Percentiles rank a stretch among this genome's conserved stretches.
phyloP scores from a whole-genome alignment of 2,797 vertebrate genomes.

The Peromyscus aztecus region DNA sequence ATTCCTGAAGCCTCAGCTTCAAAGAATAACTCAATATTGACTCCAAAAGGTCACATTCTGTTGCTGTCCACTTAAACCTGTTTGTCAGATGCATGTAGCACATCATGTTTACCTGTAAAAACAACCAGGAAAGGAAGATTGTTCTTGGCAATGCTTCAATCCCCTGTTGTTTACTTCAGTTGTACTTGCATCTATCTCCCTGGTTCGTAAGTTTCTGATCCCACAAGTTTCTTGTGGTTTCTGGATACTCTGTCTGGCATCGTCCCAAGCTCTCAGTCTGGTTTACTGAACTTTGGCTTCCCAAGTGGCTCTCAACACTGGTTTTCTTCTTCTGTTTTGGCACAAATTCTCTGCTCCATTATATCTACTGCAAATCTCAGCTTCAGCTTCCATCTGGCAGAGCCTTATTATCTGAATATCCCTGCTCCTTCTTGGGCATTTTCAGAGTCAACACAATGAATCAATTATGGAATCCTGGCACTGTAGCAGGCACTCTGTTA shows the following conservation, averaged over 20 bases:
- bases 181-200: neutral
- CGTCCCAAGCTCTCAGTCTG: neutral
- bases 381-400: neutral
- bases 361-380: neutral
- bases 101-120: neutral
- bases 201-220: neutral
- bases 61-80: neutral
- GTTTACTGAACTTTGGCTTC: slow-evolving; percentile 36
- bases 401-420: neutral
- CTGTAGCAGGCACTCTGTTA: neutral
- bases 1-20: neutral
- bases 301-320: slow-evolving; percentile 17
- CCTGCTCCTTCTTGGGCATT: neutral
- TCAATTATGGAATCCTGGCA: neutral
- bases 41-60: neutral
- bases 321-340: slow-evolving; percentile 61
- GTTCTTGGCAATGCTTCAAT: neutral
- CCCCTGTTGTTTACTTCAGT: neutral
- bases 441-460: neutral
- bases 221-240: slow-evolving; percentile 26
- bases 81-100: neutral
- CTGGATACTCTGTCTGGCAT: neutral
- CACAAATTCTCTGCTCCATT: neutral
- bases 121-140: neutral
- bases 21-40: neutral